These are phyloP conservation scores for Campoplex capitator DNA, from an alignment of 2,888 invertebrate genomes.

Conservation along the genomic window DNA sequence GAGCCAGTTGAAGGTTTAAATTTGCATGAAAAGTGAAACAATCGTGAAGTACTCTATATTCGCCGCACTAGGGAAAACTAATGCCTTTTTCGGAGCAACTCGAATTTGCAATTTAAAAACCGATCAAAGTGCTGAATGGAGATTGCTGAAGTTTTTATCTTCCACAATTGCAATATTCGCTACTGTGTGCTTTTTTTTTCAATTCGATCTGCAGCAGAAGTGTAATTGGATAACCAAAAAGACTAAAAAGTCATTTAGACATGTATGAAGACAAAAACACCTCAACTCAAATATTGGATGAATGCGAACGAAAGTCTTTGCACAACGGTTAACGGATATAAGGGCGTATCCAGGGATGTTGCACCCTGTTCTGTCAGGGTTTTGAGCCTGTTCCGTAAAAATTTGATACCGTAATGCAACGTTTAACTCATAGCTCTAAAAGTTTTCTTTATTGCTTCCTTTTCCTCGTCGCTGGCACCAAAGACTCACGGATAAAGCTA, in stretches of 20 bases:
- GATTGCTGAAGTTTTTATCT: background rate
- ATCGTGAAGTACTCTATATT: background rate
- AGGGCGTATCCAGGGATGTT: background rate
- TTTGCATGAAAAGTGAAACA: conserved; percentile 31
- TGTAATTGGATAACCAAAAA: background rate
- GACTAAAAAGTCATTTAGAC: conserved; percentile 11
- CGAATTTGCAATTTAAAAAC: conserved; percentile 33
- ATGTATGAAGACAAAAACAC: conserved; percentile 20
- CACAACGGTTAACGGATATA: background rate
- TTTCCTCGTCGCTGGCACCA: conserved; percentile 24
- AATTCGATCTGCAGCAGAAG: background rate
- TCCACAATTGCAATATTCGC: background rate
- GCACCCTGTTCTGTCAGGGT: background rate
- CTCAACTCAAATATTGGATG: conserved; percentile 21
- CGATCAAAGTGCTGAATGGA: background rate
- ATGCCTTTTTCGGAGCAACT: conserved; percentile 7
- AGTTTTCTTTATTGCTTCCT: conserved; percentile 49
- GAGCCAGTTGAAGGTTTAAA: background rate
- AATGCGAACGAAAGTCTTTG: conserved; percentile 12
- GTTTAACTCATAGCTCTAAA: conserved; percentile 50
- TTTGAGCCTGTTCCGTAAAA: background rate
- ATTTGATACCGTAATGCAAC: conserved; percentile 36
- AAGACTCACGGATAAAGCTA: background rate
- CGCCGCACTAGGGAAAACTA: background rate
- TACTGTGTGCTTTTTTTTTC: background rate